phyloP scores from a whole-genome alignment of 2,797 vertebrate genomes.

The Cetoscarus ocellatus region DNA sequence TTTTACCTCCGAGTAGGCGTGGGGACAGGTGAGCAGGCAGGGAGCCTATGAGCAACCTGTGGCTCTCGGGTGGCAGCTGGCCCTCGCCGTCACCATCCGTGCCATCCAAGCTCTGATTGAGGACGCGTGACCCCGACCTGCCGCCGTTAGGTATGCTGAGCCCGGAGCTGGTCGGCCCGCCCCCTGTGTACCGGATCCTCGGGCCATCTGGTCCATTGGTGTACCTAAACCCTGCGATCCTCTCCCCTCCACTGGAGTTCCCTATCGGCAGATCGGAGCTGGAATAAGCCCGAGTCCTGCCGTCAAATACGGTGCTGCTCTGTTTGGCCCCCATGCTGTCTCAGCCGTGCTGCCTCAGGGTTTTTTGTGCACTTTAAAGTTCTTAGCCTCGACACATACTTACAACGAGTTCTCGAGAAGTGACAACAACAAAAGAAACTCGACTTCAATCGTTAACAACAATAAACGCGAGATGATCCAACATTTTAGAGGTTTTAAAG shows the following conservation, averaged over 20 bases:
- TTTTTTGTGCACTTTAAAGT: constrained; percentile 30
- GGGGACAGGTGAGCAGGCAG: constrained; percentile 94
- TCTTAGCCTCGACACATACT: constrained; percentile 65
- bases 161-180: constrained; percentile 74
- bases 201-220: constrained; percentile 80
- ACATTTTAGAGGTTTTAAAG: constrained; percentile 63
- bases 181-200: constrained; percentile 80
- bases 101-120: constrained; percentile 86
- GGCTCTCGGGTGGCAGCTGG: constrained; percentile 83
- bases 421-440: constrained; percentile 45
- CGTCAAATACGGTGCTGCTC: constrained; percentile 88
- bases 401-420: constrained; percentile 25
- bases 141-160: constrained; percentile 88
- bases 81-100: constrained; percentile 71
- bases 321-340: constrained; percentile 90
- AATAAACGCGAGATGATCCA: constrained; percentile 27
- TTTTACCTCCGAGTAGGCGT: constrained; percentile 94
- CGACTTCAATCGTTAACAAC: constrained; percentile 12
- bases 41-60: constrained; percentile 92
- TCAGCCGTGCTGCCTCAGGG: constrained; percentile 9
- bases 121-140: constrained; percentile 84
- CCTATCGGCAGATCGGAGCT: constrained; percentile 91
- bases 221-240: constrained; percentile 83
- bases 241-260: constrained; percentile 77
- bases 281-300: constrained; percentile 93